A percentile compares a stretch with the other conserved stretches of the same genome.
Evolutionary conservation across 2,888 invertebrate genomes (phyloP).

Genomic region (Gymnosoma rotundatum): DNA sequence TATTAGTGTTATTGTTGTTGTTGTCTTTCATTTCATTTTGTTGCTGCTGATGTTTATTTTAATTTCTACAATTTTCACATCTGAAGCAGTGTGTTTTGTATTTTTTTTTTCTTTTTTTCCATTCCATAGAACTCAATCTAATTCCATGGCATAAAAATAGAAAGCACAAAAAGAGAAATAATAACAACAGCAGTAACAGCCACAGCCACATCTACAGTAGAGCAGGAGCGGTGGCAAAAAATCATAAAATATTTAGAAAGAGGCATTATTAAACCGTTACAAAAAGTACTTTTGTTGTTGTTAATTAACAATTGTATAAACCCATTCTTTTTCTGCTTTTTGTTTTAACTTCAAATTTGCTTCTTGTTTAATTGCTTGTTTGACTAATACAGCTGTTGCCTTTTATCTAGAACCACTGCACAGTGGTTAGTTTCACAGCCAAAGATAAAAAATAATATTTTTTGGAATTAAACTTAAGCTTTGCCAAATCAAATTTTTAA

Average conservation of each 20-base stretch:
- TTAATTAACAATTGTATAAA: conserved; percentile 67
- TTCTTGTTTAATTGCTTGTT: conserved; percentile 21
- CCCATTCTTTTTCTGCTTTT: conserved; percentile 20
- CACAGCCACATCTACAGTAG: neutral
- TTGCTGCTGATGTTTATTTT: conserved; percentile 31
- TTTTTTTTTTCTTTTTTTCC: conserved; percentile 11
- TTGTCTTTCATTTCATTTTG: neutral
- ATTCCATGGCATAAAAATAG: conserved; percentile 38
- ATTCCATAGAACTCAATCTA: conserved; percentile 1
- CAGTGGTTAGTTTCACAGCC: neutral
- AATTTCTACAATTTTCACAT: conserved; percentile 48
- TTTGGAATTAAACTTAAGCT: no score
- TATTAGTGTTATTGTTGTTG: conserved; percentile 3
- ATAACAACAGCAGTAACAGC: neutral
- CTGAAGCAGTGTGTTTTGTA: neutral
- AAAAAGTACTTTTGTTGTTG: conserved; percentile 50
- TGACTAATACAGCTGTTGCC: conserved; percentile 18
- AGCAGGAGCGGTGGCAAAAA: conserved; percentile 18
- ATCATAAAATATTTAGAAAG: conserved; percentile 53
- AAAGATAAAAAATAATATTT: neutral
- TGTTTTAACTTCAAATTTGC: conserved; percentile 26
- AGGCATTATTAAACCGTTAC: conserved; percentile 34
- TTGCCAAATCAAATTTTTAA: no score
- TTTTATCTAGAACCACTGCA: conserved; percentile 5
- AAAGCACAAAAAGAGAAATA: neutral